Percentiles rank a stretch among this genome's conserved stretches.
phyloP scores from a whole-genome alignment of 2,888 invertebrate species.

The Coelinius sp. region DNA sequence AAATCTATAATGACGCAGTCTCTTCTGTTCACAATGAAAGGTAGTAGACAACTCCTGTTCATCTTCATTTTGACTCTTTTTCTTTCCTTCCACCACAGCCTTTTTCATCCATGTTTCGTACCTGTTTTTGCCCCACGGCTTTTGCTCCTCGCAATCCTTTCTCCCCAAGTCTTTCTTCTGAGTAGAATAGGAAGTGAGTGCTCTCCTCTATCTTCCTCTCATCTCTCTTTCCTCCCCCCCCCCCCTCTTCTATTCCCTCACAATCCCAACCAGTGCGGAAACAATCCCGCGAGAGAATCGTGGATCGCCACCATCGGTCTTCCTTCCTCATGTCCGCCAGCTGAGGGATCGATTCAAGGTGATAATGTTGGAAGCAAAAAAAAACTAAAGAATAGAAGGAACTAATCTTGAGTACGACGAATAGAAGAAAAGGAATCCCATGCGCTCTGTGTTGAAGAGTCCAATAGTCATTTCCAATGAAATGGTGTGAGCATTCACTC shows the following conservation, averaged over 20 bases:
- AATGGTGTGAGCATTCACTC: slow-evolving; percentile 6
- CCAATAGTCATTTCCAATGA: slow-evolving; percentile 19
- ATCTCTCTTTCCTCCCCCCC: slow-evolving; percentile 16
- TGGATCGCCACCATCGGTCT: slow-evolving; percentile 48
- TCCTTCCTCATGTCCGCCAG: slow-evolving; percentile 38
- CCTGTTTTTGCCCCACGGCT: slow-evolving; percentile 30
- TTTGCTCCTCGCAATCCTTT: slow-evolving; percentile 35
- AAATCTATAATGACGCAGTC: slow-evolving; percentile 49
- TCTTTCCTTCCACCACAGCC: slow-evolving; percentile 20
- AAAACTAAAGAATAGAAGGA: slow-evolving; percentile 5
- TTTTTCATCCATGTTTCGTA: slow-evolving; percentile 32
- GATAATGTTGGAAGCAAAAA: slow-evolving; percentile 44
- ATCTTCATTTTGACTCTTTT: slow-evolving; percentile 23
- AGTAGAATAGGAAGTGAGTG: slow-evolving; percentile 15
- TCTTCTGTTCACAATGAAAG: slow-evolving; percentile 10
- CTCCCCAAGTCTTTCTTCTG: slow-evolving; percentile 21
- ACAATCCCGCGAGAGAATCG: slow-evolving; percentile 49
- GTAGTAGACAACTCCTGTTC: slow-evolving; percentile 28
- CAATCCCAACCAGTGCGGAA: slow-evolving; percentile 38
- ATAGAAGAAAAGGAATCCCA: slow-evolving; percentile 38
- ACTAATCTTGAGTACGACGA: slow-evolving; percentile 44
- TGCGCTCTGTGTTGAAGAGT: slow-evolving; percentile 23
- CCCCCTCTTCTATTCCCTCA: slow-evolving; percentile 24
- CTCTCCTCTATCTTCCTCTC: slow-evolving; percentile 22
- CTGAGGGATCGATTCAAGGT: slow-evolving; percentile 48